Base-by-base conservation (phyloP, 2,113 vertebrate genomes). In the Notothenia coriiceps region DNA sequence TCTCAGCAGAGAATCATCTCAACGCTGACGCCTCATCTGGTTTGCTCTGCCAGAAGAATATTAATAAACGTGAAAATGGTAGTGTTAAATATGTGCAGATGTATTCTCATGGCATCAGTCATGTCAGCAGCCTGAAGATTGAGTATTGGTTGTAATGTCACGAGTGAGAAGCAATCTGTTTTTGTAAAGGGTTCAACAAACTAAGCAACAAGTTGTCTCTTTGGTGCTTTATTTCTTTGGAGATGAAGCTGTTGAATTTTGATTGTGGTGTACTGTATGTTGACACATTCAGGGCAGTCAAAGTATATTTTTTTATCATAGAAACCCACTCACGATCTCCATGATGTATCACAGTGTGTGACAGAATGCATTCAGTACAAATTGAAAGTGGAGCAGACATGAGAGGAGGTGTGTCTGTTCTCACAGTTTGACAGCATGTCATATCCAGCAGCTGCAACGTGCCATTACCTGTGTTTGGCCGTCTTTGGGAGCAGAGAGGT, bases 371-470 rank as follows among this genome's bases (percentile, higher is more conserved):
- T 43, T 81, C 69, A 77, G 84, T 80, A 46, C 79, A 84, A 84
- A 90, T 61, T 80, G 79, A 86, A 87, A 91, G 77, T 47, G 29
- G 22, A 70, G 74, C 43, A 66, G 66, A 70, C 71, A 78, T 74
- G 59, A 59, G 63, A 55, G 35, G 74, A 46, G 83, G 63, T 74
- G 87, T 79, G 80, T 80, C 65, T 20, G 60, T 35, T 71, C 35
- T 75, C 79, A 4, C 7, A 43, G 29, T 82, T 64, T 90, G 81
- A 87, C 84, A 85, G 65, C 77, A 18, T 88, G 70, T 91, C 79
- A 87, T 88, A 87, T 88, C 68, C 78, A 47, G 60, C 71, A 65
- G 67, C 35, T 40, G 35, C 70, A 79, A 70, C n/a, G n/a, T 86
- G 69, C 40, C 75, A 87, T 86, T 88, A 83, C 77, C 47, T 5